Evolutionary conservation across 1,140 invertebrate species (phyloP).

Genomic region (Listronotus bonariensis): DNA sequence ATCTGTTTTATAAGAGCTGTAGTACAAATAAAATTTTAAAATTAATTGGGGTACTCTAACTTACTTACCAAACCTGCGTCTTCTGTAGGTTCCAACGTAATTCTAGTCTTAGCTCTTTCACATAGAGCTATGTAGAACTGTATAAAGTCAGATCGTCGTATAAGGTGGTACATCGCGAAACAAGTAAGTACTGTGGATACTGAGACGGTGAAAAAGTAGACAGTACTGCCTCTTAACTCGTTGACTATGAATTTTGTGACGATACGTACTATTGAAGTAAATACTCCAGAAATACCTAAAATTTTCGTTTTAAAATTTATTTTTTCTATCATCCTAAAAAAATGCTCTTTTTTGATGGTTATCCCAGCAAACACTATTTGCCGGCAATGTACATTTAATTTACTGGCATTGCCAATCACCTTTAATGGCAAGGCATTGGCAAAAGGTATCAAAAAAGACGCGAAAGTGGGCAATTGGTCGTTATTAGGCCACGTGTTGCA

Average conservation of each 20-base stretch:
- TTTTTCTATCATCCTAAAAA: too few relatives aligned
- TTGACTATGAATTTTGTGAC: constrained; percentile 77
- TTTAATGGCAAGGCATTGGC: too few relatives aligned
- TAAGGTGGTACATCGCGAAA: constrained; percentile 74
- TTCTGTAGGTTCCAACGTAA: constrained; percentile 76
- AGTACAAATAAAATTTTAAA: too few relatives aligned
- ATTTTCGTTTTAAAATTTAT: constrained; percentile 1
- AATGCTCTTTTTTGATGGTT: too few relatives aligned
- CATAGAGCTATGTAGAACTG: constrained; percentile 80
- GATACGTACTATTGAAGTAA: constrained; percentile 82
- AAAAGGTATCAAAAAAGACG: too few relatives aligned
- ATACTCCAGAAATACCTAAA: constrained; percentile 80
- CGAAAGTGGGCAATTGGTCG: too few relatives aligned
- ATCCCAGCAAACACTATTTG: too few relatives aligned
- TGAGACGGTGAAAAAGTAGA: constrained; percentile 83
- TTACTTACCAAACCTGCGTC: constrained; percentile 74
- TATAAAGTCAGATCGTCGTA: constrained; percentile 79
- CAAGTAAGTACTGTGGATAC: constrained; percentile 75
- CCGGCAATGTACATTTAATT: too few relatives aligned
- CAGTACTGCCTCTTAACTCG: constrained; percentile 77
- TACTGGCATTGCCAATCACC: too few relatives aligned
- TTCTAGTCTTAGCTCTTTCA: constrained; percentile 71
- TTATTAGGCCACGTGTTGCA: too few relatives aligned
- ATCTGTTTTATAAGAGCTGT: too few relatives aligned
- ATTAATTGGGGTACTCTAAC: too few relatives aligned